Base-by-base conservation (phyloP, 2,888 invertebrate species). In the Agrotis ipsilon region DNA sequence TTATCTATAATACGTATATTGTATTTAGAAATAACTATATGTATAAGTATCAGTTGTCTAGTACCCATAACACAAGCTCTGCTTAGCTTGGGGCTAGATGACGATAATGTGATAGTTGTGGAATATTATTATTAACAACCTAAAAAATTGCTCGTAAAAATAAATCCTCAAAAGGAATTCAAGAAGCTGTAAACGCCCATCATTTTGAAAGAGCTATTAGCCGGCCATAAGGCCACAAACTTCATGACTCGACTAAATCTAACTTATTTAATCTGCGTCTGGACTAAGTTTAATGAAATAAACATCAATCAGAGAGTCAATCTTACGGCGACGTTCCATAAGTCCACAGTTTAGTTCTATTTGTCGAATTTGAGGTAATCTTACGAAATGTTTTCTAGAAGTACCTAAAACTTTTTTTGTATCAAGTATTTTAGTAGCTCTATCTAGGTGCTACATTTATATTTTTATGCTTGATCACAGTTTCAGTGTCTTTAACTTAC, bases 221-320 rank as follows among this genome's bases (percentile, higher is more conserved):
- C 16, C 19, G n/a, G 49, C 14, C 11, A 24, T 55, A 58, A 63
- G 21, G 32, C n/a, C 52, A 65, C 49, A 58, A 80, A 74, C 77
- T 72, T 39, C 46, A 52, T 57, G 66, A 55, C 66, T 70, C 57
- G 39, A 54, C 65, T 70, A 70, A 75, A 78, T 65, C 58, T 68
- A 82, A 83, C 62, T 76, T 74, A 80, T 73, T 76, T 80, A 75
- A 82, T 77, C 79, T 67, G 62, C 63, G 68, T 49, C 73, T 64
- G 51, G 79, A 67, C 72, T 66, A 81, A 88, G 77, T 88, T 87
- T 70, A 87, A 88, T 81, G 69, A 82, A 78, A 83, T 87, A 84
- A 84, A 81, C 84, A 82, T 85, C 81, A 87, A 86, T 88, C 87
- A 81, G 59, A 21, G 69, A 83, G 68, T 65, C 69, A 75, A 83